These are phyloP conservation scores for Echeneis naucrates DNA, from an alignment of 2,797 vertebrate genomes.

Conservation along the genomic window DNA sequence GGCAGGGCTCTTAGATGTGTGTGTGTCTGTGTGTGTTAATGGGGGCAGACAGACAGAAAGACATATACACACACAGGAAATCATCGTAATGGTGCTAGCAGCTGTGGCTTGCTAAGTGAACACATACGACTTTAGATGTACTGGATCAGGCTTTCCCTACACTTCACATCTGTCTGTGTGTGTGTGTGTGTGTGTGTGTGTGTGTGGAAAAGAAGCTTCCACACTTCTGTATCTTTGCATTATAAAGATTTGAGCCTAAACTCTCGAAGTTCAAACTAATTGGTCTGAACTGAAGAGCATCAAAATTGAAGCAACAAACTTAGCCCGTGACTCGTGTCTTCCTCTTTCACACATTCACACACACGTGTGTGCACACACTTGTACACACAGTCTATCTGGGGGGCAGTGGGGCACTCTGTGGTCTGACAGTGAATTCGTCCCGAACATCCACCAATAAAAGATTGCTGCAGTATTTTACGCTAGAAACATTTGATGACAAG, in stretches of 20 bases:
- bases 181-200: conserved; percentile 36
- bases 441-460: conserved; percentile 75
- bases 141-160: conserved; percentile 58
- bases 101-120: conserved; percentile 83
- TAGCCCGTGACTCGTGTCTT: conserved; percentile 14
- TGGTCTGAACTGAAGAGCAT: conserved; percentile 41
- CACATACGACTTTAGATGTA: conserved; percentile 73
- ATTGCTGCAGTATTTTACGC: conserved; percentile 79
- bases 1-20: conserved; percentile 75
- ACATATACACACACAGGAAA: conserved; percentile 73
- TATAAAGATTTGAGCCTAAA: conserved; percentile 38
- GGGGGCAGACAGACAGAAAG: conserved; percentile 65
- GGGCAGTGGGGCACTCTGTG: conserved; percentile 61
- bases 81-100: conserved; percentile 80
- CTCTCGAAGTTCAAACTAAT: conserved; percentile 29
- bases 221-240: conserved; percentile 13
- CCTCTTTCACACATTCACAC: background rate
- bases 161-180: conserved; percentile 51
- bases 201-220: conserved; percentile 27
- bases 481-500: conserved; percentile 85
- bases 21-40: conserved; percentile 62
- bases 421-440: conserved; percentile 69
- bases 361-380: no score
- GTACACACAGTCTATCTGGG: conserved; percentile 48
- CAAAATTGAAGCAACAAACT: conserved; percentile 44